phyloP scores from a whole-genome alignment of 2,113 vertebrate species.

The Casuarius casuarius region DNA sequence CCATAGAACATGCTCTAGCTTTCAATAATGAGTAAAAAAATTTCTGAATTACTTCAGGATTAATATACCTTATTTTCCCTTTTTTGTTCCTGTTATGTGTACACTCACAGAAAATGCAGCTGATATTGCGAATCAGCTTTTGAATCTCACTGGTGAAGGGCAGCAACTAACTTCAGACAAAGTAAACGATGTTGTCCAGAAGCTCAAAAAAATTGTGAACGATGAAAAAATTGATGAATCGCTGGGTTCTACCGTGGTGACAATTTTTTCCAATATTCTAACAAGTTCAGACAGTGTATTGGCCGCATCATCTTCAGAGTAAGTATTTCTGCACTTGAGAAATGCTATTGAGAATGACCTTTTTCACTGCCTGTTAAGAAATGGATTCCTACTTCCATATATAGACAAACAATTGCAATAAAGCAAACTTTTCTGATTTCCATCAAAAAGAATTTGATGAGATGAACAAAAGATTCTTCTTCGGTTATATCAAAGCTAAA shows the following conservation, averaged over 20 bases:
- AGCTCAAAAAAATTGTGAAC: slow-evolving; percentile 89
- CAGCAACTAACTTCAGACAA: slow-evolving; percentile 84
- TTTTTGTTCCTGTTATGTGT: neutral
- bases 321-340: slow-evolving; percentile 67
- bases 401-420: neutral
- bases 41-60: neutral
- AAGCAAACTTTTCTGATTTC: neutral
- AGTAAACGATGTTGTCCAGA: slow-evolving; percentile 88
- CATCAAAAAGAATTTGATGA: neutral
- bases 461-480: neutral
- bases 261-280: slow-evolving; percentile 95
- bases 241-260: slow-evolving; percentile 88
- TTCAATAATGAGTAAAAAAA: neutral
- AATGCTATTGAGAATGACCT: neutral
- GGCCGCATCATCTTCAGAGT: slow-evolving; percentile 86
- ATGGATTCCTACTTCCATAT: neutral
- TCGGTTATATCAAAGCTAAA: neutral
- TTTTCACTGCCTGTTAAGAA: neutral
- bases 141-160: slow-evolving; percentile 82
- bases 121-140: slow-evolving; percentile 87
- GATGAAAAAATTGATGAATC: slow-evolving; percentile 87
- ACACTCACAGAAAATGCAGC: slow-evolving; percentile 83
- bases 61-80: neutral
- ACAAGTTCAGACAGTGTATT: slow-evolving; percentile 82
- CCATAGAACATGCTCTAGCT: neutral